phyloP scores from a whole-genome alignment of 2,797 vertebrate genomes.

The Synanceia verrucosa region DNA sequence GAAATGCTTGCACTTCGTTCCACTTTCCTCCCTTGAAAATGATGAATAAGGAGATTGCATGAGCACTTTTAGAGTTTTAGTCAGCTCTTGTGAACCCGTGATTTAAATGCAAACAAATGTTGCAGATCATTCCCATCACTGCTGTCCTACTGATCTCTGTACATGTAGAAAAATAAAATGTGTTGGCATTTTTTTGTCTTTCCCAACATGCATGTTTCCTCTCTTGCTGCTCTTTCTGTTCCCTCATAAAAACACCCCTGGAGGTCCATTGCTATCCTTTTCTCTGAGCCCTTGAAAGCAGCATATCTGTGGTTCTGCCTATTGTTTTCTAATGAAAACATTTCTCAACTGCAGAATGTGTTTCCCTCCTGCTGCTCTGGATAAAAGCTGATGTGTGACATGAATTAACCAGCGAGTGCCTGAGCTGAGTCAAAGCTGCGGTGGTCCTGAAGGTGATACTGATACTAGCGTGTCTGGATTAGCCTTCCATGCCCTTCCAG shows the following conservation, averaged over 20 bases:
- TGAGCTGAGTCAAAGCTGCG: constrained; percentile 21
- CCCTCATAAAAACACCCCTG: constrained; percentile 40
- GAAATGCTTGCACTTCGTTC: constrained; percentile 29
- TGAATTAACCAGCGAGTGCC: constrained; percentile 37
- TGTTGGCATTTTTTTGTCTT: constrained; percentile 10
- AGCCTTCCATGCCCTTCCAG: constrained; percentile 18
- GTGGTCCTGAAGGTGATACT: constrained; percentile 50
- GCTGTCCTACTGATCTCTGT: not conserved
- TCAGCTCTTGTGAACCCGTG: constrained; percentile 16
- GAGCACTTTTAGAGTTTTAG: constrained; percentile 16
- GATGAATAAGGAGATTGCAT: constrained; percentile 46
- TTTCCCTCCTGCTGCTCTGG: constrained; percentile 54
- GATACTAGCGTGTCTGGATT: constrained; percentile 45
- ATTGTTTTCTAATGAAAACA: constrained; percentile 67
- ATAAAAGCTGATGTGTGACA: constrained; percentile 49
- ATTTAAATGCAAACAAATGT: constrained; percentile 23
- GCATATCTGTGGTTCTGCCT: constrained; percentile 57
- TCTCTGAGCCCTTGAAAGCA: constrained; percentile 31
- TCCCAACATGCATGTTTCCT: constrained; percentile 19
- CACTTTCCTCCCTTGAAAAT: constrained; percentile 32
- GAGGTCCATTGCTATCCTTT: constrained; percentile 44
- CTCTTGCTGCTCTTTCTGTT: constrained; percentile 32
- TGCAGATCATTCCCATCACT: constrained; percentile 9
- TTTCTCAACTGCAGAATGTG: constrained; percentile 53
- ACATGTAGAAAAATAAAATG: constrained; percentile 9